Conservation (phyloP, 2,797 vertebrate genomes). For the Cryptoprocta ferox region DNA sequence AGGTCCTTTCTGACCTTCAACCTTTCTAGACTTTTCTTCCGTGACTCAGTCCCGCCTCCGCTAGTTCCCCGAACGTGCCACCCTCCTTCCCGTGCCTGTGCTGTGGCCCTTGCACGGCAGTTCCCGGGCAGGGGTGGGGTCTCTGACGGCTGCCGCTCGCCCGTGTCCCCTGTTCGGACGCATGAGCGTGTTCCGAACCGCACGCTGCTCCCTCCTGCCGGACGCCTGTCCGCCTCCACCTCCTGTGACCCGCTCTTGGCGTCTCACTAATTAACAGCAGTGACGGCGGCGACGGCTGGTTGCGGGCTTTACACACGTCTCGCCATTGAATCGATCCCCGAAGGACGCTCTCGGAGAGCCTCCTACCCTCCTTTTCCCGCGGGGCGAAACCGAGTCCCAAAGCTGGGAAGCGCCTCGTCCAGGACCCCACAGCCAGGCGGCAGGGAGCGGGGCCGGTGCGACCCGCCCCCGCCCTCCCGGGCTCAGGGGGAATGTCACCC, state of each 20-base stretch:
- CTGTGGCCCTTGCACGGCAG: not conserved
- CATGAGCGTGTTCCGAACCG: fast-evolving
- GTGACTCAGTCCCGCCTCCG: too few relatives aligned
- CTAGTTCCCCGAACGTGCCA: fast-evolving
- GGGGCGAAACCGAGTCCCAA: not conserved
- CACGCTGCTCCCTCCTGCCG: not conserved
- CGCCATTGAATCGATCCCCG: not conserved
- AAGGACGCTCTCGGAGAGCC: not conserved
- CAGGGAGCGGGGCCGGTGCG: not conserved
- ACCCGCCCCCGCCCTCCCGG: not conserved
- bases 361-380: too few relatives aligned
- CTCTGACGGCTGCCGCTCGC: fast-evolving
- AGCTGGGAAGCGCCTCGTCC: not conserved
- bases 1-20: not conserved
- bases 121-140: not conserved
- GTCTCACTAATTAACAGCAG: not conserved
- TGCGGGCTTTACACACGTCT: fast-evolving
- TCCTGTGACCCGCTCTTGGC: not conserved
- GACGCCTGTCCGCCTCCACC: not conserved
- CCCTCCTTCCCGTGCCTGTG: not conserved
- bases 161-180: fast-evolving
- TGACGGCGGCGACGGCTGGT: fast-evolving
- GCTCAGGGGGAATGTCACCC: not conserved
- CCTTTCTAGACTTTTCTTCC: not conserved
- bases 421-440: not conserved